Base-by-base conservation (phyloP, 2,113 vertebrate species). In the Dendrocopos noguchii region DNA sequence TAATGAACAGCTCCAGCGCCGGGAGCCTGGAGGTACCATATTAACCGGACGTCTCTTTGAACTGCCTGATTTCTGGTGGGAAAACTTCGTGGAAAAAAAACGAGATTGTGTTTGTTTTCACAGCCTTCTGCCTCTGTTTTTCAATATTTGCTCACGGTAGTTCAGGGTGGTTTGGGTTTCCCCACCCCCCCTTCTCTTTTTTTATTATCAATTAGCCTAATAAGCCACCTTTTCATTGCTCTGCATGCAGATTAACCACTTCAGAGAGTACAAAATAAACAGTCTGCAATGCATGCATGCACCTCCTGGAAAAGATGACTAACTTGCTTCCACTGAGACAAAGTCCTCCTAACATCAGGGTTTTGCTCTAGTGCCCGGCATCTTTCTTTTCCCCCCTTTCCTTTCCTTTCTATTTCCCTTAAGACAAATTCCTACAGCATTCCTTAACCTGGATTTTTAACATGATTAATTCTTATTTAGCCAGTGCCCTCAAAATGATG, bases 201-300 rank as follows among this genome's bases (percentile, higher is more conserved):
- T 88, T 88, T 89, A 86, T 96, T 93, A 96, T 91, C 94, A 96
- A 95, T 97, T 97, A 96, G 94, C 95, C 93, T 97, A 95, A 96
- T 97, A 96, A 97, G 91, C 80, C 93, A 96, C 94, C 94, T 97
- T 97, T 95, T 94, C 92, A 94, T 95, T 95, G 89, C 94, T 95
- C 70, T 6, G 61, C 89, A 75, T 93, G 92, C 86, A 95, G 93
- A 95, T 95, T 95, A 96, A 92, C 93, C 93, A 97, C 95, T 95
- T 97, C 90, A 97, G 95, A 97, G 94, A 95, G 91, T 95, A 95
- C 88, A 95, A 96, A 95, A 94, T 88, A 97, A 96, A 96, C 91
- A 95, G 91, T 95, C 87, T 95, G 90, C 81, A 78, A 53, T 72
- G 82, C 74, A 34, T 59, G 86, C 88, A 39, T 95, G 88, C 71